phyloP scores from a whole-genome alignment of 2,888 invertebrate genomes.

The Escarpia spicata region DNA sequence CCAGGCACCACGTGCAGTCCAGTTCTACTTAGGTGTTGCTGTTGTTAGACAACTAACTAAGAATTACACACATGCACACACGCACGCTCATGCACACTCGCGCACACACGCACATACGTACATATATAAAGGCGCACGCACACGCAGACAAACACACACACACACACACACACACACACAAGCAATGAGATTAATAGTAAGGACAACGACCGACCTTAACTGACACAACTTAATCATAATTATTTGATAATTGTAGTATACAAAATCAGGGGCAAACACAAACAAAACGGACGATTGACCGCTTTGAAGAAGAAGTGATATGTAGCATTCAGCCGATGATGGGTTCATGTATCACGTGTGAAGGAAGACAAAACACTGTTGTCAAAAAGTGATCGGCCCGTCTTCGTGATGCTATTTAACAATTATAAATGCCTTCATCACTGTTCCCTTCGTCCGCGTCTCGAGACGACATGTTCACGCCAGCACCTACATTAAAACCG shows the following conservation, averaged over 20 bases:
- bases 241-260: neutral
- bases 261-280: neutral
- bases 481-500: slow-evolving; percentile 5
- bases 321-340: neutral
- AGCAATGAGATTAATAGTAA: neutral
- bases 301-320: neutral
- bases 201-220: neutral
- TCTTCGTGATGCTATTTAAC: neutral
- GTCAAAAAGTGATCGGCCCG: neutral
- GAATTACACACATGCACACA: neutral
- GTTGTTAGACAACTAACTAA: too few species aligned
- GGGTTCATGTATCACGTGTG: neutral
- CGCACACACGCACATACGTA: neutral
- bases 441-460: neutral
- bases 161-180: neutral
- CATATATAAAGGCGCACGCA: too few species aligned
- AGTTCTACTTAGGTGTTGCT: too few species aligned
- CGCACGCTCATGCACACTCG: neutral
- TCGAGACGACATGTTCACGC: neutral
- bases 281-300: neutral
- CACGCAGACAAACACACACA: too few species aligned
- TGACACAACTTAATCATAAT: neutral
- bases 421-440: neutral
- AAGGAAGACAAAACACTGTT: neutral
- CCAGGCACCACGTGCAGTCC: too few species aligned